Evolutionary conservation across 2,888 invertebrate species (phyloP), one percentile per base, ranked within the genome.

Genomic region (Monochamus alternatus): DNA sequence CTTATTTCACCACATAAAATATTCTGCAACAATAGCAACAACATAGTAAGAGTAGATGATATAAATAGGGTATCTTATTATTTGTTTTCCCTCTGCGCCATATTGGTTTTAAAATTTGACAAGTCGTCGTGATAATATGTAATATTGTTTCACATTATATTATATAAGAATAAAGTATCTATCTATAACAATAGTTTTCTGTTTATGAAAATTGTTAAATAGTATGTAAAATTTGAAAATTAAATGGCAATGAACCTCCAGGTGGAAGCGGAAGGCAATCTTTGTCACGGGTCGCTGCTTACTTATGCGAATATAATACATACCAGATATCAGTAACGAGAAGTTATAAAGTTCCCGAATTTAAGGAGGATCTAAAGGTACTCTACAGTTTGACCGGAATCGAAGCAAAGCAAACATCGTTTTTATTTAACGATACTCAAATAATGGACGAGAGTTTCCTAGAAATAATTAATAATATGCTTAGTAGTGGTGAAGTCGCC

Each of bases 221-320:
- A 22, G 22, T 22, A 22, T 22, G 22, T 22, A 22, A 22, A 22
- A 22, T 22, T 22, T 22, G 22, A 22, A 22, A 22, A 22, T 22
- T 22, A 22, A 22, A 22, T 22, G 22, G 22, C 22, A 22, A 22
- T 22, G 22, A 22, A 47, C 12, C 8, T 8, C 3, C 81, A 93
- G 94, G 95, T 81, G 97, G 97, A 1, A 95, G 95, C 76, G 97
- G 97, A 0, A 91, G 97, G 9, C 95, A 95, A 87, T 95, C 95
- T 51, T 89, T 97, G 79, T 92, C 95, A 0, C 91, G 94, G 32
- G 88, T 97, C 5, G 93, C 95, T 0, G 92, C 95, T 0, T 95
- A 94, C 88, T 94, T 97, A 81, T 94, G 95, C 88, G 95, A 96
- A 85, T 93, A 94, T 85, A 91, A 90, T 73, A 92, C 94, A 0